phyloP scores from a whole-genome alignment of 2,888 invertebrate genomes.

The Graphium colonna region DNA sequence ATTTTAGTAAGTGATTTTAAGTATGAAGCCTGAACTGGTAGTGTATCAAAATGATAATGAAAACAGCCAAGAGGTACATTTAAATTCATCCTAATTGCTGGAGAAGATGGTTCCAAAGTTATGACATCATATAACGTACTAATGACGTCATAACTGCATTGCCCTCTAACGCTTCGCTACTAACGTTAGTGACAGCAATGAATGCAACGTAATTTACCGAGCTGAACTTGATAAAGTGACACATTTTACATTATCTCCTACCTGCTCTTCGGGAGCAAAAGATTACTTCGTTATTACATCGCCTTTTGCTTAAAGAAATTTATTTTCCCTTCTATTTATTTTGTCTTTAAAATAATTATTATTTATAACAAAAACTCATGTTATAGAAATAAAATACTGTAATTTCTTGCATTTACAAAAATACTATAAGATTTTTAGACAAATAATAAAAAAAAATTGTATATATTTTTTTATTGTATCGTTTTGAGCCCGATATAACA shows the following conservation, averaged over 20 bases:
- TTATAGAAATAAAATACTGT: not conserved
- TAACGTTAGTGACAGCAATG: constrained; percentile 43
- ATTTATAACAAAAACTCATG: not conserved
- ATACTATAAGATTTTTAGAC: too few relatives aligned
- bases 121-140: constrained; percentile 74
- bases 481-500: too few relatives aligned
- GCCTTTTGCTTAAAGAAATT: not conserved
- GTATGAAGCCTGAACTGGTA: too few relatives aligned
- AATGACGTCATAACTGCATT: constrained; percentile 77
- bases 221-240: constrained; percentile 24
- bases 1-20: too few relatives aligned
- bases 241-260: constrained; percentile 31
- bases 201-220: constrained; percentile 57
- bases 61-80: constrained; percentile 59
- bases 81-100: constrained; percentile 70
- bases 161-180: constrained; percentile 48
- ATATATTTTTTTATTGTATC: not conserved
- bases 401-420: too few relatives aligned
- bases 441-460: too few relatives aligned
- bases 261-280: constrained; percentile 16
- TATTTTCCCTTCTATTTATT: too few relatives aligned
- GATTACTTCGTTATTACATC: not conserved
- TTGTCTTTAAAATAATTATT: too few relatives aligned
- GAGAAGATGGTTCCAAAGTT: constrained; percentile 71
- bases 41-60: constrained; percentile 57